These are phyloP conservation scores for Watsonalla cultraria DNA, from an alignment of 2,888 invertebrate species.

Conservation along the genomic window DNA sequence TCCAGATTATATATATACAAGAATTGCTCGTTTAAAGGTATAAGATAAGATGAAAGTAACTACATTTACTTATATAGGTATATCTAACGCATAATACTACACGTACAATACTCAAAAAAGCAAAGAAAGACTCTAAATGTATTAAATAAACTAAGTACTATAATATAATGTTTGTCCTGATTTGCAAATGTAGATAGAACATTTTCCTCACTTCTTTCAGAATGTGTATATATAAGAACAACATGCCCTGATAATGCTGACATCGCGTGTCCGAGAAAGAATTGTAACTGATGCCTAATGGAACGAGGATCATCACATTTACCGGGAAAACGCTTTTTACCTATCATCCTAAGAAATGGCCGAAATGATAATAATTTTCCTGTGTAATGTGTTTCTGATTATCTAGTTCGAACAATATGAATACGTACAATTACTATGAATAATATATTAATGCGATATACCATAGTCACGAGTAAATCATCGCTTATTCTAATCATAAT, in stretches of 20 bases:
- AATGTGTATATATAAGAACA: conserved; percentile 26
- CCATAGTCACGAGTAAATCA: not conserved
- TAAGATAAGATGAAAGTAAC: too few relatives aligned
- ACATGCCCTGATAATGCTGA: conserved; percentile 59
- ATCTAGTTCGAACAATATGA: conserved; percentile 25
- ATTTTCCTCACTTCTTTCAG: not conserved
- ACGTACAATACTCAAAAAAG: too few relatives aligned
- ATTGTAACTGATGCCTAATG: conserved; percentile 73
- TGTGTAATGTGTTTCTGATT: conserved; percentile 58
- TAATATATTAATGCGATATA: not conserved
- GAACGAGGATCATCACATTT: conserved; percentile 70
- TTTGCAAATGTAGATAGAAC: not conserved
- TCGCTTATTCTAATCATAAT: too few relatives aligned
- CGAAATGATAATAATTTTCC: conserved; percentile 49
- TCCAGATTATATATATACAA: too few relatives aligned
- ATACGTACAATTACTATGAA: conserved; percentile 3
- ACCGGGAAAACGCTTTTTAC: conserved; percentile 59
- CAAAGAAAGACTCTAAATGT: too few relatives aligned
- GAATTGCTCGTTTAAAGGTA: too few relatives aligned
- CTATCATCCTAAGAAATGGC: conserved; percentile 57
- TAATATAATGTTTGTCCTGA: too few relatives aligned
- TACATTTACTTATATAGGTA: too few relatives aligned
- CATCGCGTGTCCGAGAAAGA: conserved; percentile 70
- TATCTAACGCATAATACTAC: too few relatives aligned
- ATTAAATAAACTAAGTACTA: too few relatives aligned